Percentiles rank a stretch among this genome's conserved stretches.
Conservation (phyloP, 2,113 vertebrate genomes). For the Falcunculus frontatus region DNA sequence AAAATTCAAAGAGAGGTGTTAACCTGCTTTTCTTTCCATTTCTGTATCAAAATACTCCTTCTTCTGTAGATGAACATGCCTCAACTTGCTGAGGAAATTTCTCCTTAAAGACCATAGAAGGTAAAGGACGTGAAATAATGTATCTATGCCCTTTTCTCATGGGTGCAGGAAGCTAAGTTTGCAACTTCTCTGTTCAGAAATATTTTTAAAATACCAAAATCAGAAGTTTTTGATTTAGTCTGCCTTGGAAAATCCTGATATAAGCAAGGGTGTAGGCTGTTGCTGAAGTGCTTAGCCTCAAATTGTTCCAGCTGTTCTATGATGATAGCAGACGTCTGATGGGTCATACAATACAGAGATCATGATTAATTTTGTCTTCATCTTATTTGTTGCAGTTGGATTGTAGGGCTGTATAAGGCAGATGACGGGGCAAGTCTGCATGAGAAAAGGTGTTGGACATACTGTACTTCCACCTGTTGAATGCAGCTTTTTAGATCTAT, state of each 20-base stretch:
- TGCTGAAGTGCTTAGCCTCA: conserved; percentile 36
- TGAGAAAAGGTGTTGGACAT: not conserved
- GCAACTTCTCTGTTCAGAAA: not conserved
- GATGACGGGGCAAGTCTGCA: not conserved
- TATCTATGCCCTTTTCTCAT: not conserved
- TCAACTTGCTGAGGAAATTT: not conserved
- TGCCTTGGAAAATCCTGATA: conserved; percentile 41
- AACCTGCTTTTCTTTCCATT: not conserved
- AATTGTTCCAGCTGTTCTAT: conserved; percentile 58
- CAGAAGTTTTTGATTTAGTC: conserved; percentile 33
- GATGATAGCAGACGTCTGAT: conserved; percentile 56
- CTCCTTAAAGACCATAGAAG: not conserved
- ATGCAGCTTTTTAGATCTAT: not conserved
- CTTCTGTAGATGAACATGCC: not conserved
- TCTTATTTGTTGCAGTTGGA: conserved; percentile 14
- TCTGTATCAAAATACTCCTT: not conserved
- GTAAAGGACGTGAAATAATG: not conserved
- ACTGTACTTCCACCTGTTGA: not conserved
- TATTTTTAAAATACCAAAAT: conserved; percentile 1
- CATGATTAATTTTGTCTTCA: conserved; percentile 47
- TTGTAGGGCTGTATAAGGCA: not conserved
- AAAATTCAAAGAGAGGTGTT: not conserved
- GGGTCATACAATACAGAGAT: conserved; percentile 7
- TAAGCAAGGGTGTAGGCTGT: conserved; percentile 29
- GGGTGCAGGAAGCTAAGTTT: not conserved